phyloP scores from a whole-genome alignment of 2,888 invertebrate species.

The Drosophila kanekoi region DNA sequence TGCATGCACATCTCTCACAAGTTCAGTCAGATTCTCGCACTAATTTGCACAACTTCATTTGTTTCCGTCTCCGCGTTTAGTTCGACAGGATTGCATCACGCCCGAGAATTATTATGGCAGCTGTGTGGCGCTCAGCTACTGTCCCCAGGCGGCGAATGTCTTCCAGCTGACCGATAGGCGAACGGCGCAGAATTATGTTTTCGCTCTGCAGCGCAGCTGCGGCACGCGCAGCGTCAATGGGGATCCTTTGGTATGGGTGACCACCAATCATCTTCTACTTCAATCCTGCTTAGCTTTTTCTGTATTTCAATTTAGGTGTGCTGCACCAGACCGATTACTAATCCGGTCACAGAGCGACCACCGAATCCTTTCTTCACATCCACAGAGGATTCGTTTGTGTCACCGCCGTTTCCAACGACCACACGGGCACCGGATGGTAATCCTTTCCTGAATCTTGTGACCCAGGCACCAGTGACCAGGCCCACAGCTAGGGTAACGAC shows the following conservation, averaged over 20 bases:
- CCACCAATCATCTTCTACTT: not conserved
- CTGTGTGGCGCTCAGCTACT: constrained; percentile 79
- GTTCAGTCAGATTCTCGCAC: too few species aligned
- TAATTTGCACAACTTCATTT: too few species aligned
- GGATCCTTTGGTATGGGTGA: constrained; percentile 81
- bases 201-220: constrained; percentile 79
- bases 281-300: constrained; percentile 5
- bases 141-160: constrained; percentile 79
- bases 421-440: constrained; percentile 32
- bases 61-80: constrained; percentile 21
- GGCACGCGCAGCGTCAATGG: constrained; percentile 77
- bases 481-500: constrained; percentile 34
- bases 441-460: constrained; percentile 49
- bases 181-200: constrained; percentile 77
- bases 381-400: constrained; percentile 38
- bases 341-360: constrained; percentile 53
- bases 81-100: constrained; percentile 77
- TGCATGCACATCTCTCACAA: too few species aligned
- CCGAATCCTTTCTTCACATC: constrained; percentile 27
- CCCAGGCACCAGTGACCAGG: constrained; percentile 31
- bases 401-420: constrained; percentile 8
- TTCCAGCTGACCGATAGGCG: constrained; percentile 68
- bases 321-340: constrained; percentile 71
- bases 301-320: constrained; percentile 70
- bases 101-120: constrained; percentile 82